Evolutionary conservation across 2,888 invertebrate species (phyloP), one percentile per base, ranked within the genome.

Genomic region (Ephialtes manifestator): DNA sequence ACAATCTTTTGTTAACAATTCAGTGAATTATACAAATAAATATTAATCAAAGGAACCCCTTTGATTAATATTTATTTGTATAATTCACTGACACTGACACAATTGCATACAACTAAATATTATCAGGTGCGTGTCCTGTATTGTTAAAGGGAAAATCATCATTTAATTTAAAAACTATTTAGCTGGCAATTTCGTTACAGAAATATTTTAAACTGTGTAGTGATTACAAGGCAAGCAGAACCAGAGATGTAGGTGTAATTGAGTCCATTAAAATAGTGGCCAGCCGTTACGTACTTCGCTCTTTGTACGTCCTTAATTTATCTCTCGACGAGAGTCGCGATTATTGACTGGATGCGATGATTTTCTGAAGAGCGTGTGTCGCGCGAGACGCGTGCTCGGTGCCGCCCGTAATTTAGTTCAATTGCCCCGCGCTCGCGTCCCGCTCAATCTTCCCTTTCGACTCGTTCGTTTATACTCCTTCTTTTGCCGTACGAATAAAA

Each of bases 381-480:
- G 77, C 78, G 75, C 81, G 79, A 84, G 89, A 86, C 90, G 87
- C 88, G 90, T 89, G 89, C 90, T 88, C 86, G 84, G 87, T 83
- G 87, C 85, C 83, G 77, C 83, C 84, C 84, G 87, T 87, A 91
- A 92, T 91, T 92, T 87, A 88, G 88, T 88, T 89, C 91, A 91
- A 91, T 92, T 92, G 90, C 87, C 89, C 88, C 87, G 90, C 90
- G 90, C 90, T 90, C 90, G 91, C 89, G 88, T 87, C 90, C 88
- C 89, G 88, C 87, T 91, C 89, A 90, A 89, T 90, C 83, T 83
- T 81, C 84, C 83, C 84, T 86, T 84, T 87, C 81, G 84, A 81
- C 86, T 83, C 76, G 81, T 83, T 72, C 13, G 24, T 65, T 79
- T 48, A 78, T 72, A 77, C 72, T 77, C 81, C 24, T 39, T 18